Conservation (phyloP, 92 coral and sea anemone species). For the Galaxea fascicularis region DNA sequence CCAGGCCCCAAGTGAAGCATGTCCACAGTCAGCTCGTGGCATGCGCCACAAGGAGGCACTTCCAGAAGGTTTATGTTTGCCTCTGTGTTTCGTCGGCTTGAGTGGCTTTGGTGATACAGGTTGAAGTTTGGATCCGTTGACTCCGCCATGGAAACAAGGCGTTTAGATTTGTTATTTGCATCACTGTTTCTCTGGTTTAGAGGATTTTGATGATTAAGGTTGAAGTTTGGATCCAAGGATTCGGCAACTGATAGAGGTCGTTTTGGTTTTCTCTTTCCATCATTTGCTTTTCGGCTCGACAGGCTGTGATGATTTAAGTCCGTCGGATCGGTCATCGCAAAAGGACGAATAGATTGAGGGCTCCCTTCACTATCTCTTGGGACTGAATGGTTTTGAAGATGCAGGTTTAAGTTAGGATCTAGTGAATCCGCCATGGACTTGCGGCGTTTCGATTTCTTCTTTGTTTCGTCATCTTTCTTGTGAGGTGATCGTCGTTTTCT, state of each 20-base stretch:
- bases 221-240: slow-evolving; percentile 8
- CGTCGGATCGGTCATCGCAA: background rate
- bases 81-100: slow-evolving; percentile 33
- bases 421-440: slow-evolving; percentile 16
- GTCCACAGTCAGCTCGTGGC: slow-evolving; percentile 32
- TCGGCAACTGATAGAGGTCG: slow-evolving; percentile 24
- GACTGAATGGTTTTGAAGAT: slow-evolving; percentile 1
- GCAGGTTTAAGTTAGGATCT: slow-evolving; percentile 16
- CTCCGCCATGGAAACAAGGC: slow-evolving; percentile 30
- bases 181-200: slow-evolving; percentile 11
- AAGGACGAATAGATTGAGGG: slow-evolving; percentile 8
- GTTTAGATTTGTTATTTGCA: slow-evolving; percentile 12
- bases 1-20: slow-evolving; percentile 37
- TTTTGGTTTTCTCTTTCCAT: slow-evolving; percentile 3
- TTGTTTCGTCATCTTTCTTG: slow-evolving; percentile 25
- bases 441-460: slow-evolving; percentile 27
- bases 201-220: slow-evolving; percentile 3
- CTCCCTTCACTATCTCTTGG: slow-evolving; percentile 18
- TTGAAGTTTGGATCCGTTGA: slow-evolving; percentile 33
- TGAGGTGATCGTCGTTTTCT: slow-evolving; percentile 41
- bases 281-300: slow-evolving; percentile 15
- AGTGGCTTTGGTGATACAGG: slow-evolving; percentile 17
- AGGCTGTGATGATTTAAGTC: slow-evolving; percentile 14
- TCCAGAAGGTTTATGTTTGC: slow-evolving; percentile 15
- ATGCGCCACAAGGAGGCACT: slow-evolving; percentile 33